Evolutionary conservation across 2,797 vertebrate species (phyloP).

Genomic region (Psittacula derbiana): DNA sequence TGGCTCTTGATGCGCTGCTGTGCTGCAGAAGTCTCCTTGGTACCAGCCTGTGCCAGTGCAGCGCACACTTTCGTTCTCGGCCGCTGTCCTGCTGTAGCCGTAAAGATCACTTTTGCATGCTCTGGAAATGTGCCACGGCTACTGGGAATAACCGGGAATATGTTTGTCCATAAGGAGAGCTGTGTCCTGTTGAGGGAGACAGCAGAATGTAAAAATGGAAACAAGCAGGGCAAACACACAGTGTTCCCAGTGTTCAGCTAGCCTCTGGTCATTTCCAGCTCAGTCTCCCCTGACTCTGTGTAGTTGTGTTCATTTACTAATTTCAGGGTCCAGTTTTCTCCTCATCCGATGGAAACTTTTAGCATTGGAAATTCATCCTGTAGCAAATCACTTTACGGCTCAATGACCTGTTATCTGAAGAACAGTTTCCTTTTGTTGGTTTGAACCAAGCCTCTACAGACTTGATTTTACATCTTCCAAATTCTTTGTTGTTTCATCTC

Average conservation of each 20-base stretch:
- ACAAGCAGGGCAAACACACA: background rate
- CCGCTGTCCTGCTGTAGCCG: background rate
- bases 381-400: background rate
- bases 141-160: accelerated
- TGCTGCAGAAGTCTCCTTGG: accelerated
- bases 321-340: background rate
- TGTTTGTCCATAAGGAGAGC: accelerated
- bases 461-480: background rate
- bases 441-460: background rate
- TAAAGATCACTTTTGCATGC: accelerated
- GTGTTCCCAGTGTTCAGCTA: background rate
- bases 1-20: background rate
- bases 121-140: accelerated
- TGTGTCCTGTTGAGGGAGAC: background rate
- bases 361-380: background rate
- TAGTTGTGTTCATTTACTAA: background rate
- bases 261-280: background rate
- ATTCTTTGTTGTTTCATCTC: background rate
- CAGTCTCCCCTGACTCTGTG: accelerated
- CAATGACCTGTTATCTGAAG: background rate
- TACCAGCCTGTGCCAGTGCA: accelerated
- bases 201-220: background rate
- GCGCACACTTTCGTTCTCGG: accelerated
- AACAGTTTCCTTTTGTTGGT: background rate
- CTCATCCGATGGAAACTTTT: accelerated